These are phyloP conservation scores for Rhabdornis inornatus DNA, from an alignment of 2,113 vertebrate species.

Conservation along the genomic window DNA sequence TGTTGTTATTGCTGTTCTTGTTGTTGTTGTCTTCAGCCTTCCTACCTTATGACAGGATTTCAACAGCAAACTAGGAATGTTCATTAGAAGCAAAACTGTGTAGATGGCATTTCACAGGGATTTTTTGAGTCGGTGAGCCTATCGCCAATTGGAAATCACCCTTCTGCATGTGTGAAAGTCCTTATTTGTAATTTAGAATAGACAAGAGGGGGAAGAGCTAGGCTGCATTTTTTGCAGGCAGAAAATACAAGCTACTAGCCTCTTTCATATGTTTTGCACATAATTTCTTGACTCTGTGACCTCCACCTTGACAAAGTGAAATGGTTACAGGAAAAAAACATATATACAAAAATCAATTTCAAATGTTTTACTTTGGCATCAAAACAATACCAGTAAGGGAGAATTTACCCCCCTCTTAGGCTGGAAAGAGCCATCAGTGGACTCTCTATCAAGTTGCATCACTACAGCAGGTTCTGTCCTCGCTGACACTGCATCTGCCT, in stretches of 20 bases:
- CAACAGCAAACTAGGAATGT: background rate
- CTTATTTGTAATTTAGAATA: background rate
- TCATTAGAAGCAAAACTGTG: background rate
- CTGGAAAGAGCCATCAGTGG: background rate
- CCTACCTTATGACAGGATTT: background rate
- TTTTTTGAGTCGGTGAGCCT: background rate
- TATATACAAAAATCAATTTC: background rate
- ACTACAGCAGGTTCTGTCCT: background rate
- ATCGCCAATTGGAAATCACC: background rate
- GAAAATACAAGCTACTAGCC: background rate
- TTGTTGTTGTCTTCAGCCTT: background rate
- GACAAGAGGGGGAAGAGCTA: background rate
- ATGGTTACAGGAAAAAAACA: background rate
- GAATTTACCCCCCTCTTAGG: background rate
- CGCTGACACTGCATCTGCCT: fast-evolving
- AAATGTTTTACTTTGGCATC: background rate
- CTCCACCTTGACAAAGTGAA: background rate
- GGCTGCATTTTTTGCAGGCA: background rate
- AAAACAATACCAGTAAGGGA: background rate
- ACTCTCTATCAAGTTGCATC: background rate
- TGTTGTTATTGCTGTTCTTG: background rate
- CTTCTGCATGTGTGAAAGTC: background rate
- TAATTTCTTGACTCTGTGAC: background rate
- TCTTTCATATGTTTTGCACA: background rate
- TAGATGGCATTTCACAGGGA: background rate